A percentile compares a stretch with the other conserved stretches of the same genome.
Conservation (phyloP, 2,888 invertebrate species). For the Thecophora atra region DNA sequence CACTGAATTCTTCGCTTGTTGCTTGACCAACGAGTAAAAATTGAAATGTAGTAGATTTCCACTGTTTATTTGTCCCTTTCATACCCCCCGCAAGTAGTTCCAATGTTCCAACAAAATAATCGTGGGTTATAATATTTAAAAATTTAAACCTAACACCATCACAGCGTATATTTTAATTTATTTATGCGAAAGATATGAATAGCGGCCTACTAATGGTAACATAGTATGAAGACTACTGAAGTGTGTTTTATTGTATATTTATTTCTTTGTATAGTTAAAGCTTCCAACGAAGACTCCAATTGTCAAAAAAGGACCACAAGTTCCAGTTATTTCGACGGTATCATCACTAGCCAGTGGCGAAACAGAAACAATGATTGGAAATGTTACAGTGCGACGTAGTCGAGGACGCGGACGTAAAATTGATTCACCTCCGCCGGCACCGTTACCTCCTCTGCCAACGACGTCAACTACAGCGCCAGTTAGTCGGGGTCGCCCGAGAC, state of each 20-base stretch:
- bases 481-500: constrained; percentile 53
- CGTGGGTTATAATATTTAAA: constrained; percentile 3
- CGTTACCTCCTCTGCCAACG: constrained; percentile 38
- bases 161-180: background rate
- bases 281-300: constrained; percentile 51
- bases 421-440: constrained; percentile 53
- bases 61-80: too few species aligned
- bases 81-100: too few species aligned
- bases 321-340: constrained; percentile 79
- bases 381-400: constrained; percentile 55
- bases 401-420: constrained; percentile 56
- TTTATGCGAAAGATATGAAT: background rate
- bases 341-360: constrained; percentile 72
- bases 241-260: background rate
- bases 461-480: constrained; percentile 38
- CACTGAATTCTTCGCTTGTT: too few species aligned
- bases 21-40: too few species aligned
- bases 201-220: background rate
- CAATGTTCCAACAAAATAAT: too few species aligned
- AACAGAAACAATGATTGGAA: constrained; percentile 58
- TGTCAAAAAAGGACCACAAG: constrained; percentile 57
- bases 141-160: constrained; percentile 17
- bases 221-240: background rate
- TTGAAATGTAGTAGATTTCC: too few species aligned
- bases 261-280: constrained; percentile 43